Conservation (phyloP, 2,113 vertebrate genomes). For the Leucoraja erinaceus region DNA sequence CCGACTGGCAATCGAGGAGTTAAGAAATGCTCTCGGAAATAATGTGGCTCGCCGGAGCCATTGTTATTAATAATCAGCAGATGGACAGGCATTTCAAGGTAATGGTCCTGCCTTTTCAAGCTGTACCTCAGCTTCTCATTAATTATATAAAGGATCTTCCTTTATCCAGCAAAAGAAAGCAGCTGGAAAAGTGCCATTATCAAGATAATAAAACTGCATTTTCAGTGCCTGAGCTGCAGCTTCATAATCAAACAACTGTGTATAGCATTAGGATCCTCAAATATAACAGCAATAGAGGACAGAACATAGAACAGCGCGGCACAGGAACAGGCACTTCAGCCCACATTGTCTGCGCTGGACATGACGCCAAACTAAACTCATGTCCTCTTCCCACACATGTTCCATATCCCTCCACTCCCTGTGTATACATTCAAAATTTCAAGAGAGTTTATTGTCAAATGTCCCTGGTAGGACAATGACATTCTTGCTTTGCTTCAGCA, state of each 20-base stretch:
- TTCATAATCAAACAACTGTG: background rate
- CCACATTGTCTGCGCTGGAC: too few species aligned
- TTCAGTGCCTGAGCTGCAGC: background rate
- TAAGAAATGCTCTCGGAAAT: background rate
- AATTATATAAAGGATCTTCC: slow-evolving; percentile 27
- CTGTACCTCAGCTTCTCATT: background rate
- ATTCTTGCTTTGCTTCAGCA: too few species aligned
- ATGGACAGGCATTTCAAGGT: slow-evolving; percentile 12
- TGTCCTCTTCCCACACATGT: too few species aligned
- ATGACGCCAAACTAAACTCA: too few species aligned
- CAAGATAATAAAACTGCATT: slow-evolving; percentile 22
- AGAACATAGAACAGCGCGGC: too few species aligned
- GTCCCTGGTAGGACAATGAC: too few species aligned
- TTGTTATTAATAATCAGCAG: slow-evolving; percentile 20
- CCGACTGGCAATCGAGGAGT: background rate
- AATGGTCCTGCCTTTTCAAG: slow-evolving; percentile 21
- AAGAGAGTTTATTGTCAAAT: too few species aligned
- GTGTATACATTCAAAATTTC: too few species aligned
- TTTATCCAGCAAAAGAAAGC: slow-evolving; percentile 12
- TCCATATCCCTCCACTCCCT: too few species aligned
- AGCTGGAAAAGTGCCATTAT: background rate
- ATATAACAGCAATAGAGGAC: background rate
- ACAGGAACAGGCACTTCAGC: too few species aligned
- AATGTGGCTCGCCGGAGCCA: background rate
- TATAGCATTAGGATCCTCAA: background rate